phyloP scores from a whole-genome alignment of 1,140 invertebrate species.

The Drosophila carrolli region DNA sequence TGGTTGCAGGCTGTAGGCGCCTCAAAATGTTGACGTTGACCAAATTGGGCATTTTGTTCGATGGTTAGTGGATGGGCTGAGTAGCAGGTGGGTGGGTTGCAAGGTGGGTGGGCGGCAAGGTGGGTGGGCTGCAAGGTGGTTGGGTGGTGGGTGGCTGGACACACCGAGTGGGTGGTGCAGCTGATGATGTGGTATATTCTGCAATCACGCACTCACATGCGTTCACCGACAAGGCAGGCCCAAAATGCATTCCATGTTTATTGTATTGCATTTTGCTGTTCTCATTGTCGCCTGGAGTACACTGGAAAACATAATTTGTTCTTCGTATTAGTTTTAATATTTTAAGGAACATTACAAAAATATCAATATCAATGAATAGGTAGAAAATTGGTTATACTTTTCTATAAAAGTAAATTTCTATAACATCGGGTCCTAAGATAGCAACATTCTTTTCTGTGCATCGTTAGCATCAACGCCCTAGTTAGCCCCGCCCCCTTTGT shows the following conservation, averaged over 20 bases:
- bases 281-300: slow-evolving; percentile 23
- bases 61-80: slow-evolving; percentile 11
- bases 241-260: slow-evolving; percentile 69
- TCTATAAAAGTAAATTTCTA: neutral
- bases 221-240: slow-evolving; percentile 7
- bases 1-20: slow-evolving; percentile 11
- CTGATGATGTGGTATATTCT: slow-evolving; percentile 47
- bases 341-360: too few relatives aligned
- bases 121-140: neutral
- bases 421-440: neutral
- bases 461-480: slow-evolving; percentile 11
- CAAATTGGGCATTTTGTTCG: slow-evolving; percentile 74
- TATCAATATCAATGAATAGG: too few relatives aligned
- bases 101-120: neutral
- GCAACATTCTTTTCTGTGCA: slow-evolving; percentile 1
- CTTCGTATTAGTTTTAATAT: neutral
- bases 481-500: neutral
- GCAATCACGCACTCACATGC: slow-evolving; percentile 60
- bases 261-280: slow-evolving; percentile 72
- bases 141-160: slow-evolving; percentile 12
- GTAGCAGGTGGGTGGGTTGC: slow-evolving; percentile 11
- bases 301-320: neutral
- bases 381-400: neutral
- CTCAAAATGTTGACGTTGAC: slow-evolving; percentile 51
- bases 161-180: neutral